Percentiles rank a stretch among this genome's conserved stretches.
phyloP scores from a whole-genome alignment of 2,113 vertebrate genomes.

The Anser brachyrhynchus region DNA sequence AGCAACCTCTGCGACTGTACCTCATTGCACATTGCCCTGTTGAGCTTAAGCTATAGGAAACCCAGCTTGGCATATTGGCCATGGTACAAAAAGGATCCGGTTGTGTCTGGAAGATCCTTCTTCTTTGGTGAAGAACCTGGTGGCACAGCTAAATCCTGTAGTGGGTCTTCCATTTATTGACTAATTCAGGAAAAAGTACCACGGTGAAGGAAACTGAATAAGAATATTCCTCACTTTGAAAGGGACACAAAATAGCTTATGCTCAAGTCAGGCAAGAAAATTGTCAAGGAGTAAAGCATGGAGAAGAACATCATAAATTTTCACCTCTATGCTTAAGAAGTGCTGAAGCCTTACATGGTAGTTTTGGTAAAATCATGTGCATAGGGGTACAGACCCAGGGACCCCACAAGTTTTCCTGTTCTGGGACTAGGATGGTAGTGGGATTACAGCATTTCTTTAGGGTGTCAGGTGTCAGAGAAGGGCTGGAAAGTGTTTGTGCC shows the following conservation, averaged over 20 bases:
- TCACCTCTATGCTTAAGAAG: neutral
- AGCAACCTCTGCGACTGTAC: neutral
- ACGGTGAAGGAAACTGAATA: neutral
- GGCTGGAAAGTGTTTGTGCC: neutral
- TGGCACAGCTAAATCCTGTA: neutral
- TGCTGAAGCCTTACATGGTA: neutral
- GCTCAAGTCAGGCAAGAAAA: neutral
- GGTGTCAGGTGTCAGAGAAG: neutral
- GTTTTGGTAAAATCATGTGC: too few species aligned
- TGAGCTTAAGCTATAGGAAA: neutral
- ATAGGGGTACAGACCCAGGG: neutral
- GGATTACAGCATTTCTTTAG: neutral
- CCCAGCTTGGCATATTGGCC: neutral
- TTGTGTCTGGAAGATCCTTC: neutral
- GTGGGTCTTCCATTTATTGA: neutral
- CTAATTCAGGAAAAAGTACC: neutral
- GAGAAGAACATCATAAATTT: neutral
- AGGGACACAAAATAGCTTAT: neutral
- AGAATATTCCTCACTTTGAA: neutral
- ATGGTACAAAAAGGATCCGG: neutral
- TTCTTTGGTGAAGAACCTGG: neutral
- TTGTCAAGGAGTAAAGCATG: neutral
- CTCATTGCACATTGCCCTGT: neutral
- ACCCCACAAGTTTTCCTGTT: neutral
- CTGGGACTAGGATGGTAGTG: accelerated